Evolutionary conservation across 2,797 vertebrate species (phyloP).

Genomic region (Acomys russatus): DNA sequence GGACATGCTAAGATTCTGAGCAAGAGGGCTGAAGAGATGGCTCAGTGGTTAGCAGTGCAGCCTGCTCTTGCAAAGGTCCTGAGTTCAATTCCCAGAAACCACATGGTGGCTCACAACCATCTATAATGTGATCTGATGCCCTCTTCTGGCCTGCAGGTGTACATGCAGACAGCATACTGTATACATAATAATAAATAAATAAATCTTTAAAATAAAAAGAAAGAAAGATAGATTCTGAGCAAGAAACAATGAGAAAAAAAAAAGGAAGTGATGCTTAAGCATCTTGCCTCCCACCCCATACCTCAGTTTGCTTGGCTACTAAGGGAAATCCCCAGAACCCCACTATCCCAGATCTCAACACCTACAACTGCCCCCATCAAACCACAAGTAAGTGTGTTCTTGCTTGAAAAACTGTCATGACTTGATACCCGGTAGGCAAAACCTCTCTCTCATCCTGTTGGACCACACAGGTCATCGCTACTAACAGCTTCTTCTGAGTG

Average conservation of each 20-base stretch:
- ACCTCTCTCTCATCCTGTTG: background rate
- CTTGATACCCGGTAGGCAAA: background rate
- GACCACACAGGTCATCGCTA: background rate
- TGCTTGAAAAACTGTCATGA: background rate
- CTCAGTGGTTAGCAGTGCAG: too few relatives aligned
- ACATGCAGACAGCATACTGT: too few relatives aligned
- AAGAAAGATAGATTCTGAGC: background rate
- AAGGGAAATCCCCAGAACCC: constrained; percentile 48
- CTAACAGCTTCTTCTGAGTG: background rate
- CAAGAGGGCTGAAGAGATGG: background rate
- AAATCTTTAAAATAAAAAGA: too few relatives aligned
- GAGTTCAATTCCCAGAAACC: too few relatives aligned
- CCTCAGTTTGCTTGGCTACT: constrained; percentile 49
- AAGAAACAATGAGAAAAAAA: background rate
- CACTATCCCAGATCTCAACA: background rate
- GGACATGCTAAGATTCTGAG: constrained; percentile 9
- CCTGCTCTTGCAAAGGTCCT: too few relatives aligned
- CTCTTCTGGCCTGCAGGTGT: too few relatives aligned
- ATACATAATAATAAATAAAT: too few relatives aligned
- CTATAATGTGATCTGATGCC: too few relatives aligned
- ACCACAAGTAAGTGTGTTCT: background rate
- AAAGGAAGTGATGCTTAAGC: constrained; percentile 63
- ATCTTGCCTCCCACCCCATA: constrained; percentile 52
- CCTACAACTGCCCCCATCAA: background rate
- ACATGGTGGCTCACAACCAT: too few relatives aligned